These are phyloP conservation scores for Xanthorhoe designata DNA, from an alignment of 2,888 invertebrate species.

Conservation along the genomic window DNA sequence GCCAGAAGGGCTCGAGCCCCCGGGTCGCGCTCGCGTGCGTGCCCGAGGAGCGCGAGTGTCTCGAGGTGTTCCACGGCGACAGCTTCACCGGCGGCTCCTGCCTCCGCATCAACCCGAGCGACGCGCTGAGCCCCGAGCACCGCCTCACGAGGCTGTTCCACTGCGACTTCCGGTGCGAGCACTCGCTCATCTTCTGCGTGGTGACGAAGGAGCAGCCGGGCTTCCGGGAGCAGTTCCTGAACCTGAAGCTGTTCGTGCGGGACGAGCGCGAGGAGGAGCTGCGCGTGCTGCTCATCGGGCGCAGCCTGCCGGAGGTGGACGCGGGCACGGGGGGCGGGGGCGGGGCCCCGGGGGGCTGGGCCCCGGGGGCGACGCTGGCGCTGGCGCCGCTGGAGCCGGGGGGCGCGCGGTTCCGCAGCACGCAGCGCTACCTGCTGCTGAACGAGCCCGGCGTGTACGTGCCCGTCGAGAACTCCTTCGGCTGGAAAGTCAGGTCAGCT, in stretches of 20 bases:
- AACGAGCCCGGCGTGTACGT: slow-evolving; percentile 71
- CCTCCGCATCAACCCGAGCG: slow-evolving; percentile 72
- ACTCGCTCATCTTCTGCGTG: slow-evolving; percentile 64
- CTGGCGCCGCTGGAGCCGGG: slow-evolving; percentile 42
- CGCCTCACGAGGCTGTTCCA: slow-evolving; percentile 63
- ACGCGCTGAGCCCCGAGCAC: slow-evolving; percentile 50
- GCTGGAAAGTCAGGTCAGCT: slow-evolving; percentile 71
- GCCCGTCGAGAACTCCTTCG: slow-evolving; percentile 67
- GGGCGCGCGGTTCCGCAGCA: slow-evolving; percentile 23
- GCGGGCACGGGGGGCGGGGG: slow-evolving; percentile 47
- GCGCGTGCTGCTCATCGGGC: slow-evolving; percentile 56
- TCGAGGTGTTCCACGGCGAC: slow-evolving; percentile 68
- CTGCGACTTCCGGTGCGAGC: slow-evolving; percentile 64
- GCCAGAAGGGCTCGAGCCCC: slow-evolving; percentile 36
- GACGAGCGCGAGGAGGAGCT: slow-evolving; percentile 37
- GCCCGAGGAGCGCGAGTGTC: slow-evolving; percentile 62
- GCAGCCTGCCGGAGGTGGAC: slow-evolving; percentile 36
- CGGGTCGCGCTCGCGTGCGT: slow-evolving; percentile 56
- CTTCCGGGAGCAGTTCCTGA: slow-evolving; percentile 57
- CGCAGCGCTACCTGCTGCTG: slow-evolving; percentile 67
- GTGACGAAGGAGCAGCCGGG: slow-evolving; percentile 64
- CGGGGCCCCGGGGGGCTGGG: slow-evolving; percentile 19
- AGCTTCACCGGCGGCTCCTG: slow-evolving; percentile 84
- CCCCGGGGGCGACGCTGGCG: slow-evolving; percentile 16
- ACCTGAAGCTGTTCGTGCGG: slow-evolving; percentile 55